Evolutionary conservation across 2,113 vertebrate species (phyloP).

Genomic region (Dendrocopos noguchii): DNA sequence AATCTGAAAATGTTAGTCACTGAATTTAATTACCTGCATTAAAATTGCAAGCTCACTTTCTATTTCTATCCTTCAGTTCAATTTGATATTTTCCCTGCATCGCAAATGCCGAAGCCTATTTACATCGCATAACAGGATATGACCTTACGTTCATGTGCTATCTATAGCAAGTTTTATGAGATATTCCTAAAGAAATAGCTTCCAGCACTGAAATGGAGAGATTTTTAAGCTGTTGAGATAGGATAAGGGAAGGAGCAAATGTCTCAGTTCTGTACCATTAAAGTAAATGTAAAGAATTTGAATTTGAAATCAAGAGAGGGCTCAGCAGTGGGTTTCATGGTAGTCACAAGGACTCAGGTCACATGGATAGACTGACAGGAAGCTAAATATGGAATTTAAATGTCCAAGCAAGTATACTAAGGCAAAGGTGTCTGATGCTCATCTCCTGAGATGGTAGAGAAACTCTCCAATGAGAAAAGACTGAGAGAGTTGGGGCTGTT

Average conservation of each 20-base stretch:
- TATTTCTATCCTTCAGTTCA: constrained; percentile 9
- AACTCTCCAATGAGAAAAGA: neutral
- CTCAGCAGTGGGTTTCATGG: neutral
- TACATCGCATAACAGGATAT: neutral
- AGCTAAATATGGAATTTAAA: neutral
- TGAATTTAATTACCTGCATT: constrained; percentile 16
- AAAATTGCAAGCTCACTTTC: constrained; percentile 25
- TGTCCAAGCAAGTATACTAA: neutral
- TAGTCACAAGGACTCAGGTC: neutral
- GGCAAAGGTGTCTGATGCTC: neutral
- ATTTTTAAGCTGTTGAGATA: neutral
- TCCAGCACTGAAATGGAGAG: neutral
- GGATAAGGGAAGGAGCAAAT: neutral
- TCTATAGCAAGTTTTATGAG: neutral
- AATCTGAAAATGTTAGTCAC: constrained; percentile 14
- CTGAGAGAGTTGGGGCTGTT: no score
- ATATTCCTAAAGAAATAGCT: neutral
- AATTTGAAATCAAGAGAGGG: neutral
- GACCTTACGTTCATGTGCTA: neutral
- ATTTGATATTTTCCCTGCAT: neutral
- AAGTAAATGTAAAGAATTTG: neutral
- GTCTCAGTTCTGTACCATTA: neutral
- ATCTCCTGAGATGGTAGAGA: neutral
- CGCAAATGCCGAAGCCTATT: neutral
- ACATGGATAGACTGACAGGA: neutral